These are phyloP conservation scores for Gonioctena quinquepunctata DNA, from an alignment of 1,140 invertebrate species.

Conservation along the genomic window DNA sequence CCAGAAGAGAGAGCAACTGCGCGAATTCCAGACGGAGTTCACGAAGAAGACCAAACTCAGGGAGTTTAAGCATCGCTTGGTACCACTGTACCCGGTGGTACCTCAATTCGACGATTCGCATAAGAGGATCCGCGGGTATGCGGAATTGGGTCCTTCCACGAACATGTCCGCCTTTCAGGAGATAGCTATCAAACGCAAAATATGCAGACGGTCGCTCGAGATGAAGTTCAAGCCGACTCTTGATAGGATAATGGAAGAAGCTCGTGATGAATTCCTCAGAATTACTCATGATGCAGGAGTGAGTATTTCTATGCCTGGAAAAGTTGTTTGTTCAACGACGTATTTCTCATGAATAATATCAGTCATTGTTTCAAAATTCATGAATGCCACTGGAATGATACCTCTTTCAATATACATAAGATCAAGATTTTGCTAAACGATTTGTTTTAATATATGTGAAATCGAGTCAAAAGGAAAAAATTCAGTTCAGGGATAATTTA, in stretches of 20 bases:
- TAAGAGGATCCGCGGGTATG: slow-evolving; percentile 32
- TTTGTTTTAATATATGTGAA: too few relatives aligned
- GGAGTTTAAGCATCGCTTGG: slow-evolving; percentile 37
- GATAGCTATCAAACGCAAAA: slow-evolving; percentile 29
- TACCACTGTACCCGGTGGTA: slow-evolving; percentile 42
- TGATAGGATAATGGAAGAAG: slow-evolving; percentile 29
- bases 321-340: too few relatives aligned
- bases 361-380: too few relatives aligned
- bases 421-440: too few relatives aligned
- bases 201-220: slow-evolving; percentile 29
- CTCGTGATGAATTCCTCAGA: slow-evolving; percentile 26
- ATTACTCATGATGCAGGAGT: slow-evolving; percentile 38
- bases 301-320: too few relatives aligned
- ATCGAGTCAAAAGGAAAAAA: too few relatives aligned
- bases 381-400: too few relatives aligned
- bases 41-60: slow-evolving; percentile 41
- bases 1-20: slow-evolving; percentile 36
- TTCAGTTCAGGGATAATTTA: too few relatives aligned
- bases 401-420: too few relatives aligned
- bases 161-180: slow-evolving; percentile 40
- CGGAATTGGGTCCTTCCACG: slow-evolving; percentile 40
- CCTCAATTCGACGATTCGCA: slow-evolving; percentile 39
- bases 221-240: slow-evolving; percentile 25
- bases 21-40: slow-evolving; percentile 36
- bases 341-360: too few relatives aligned